Evolutionary conservation across 2,113 vertebrate genomes (phyloP).

Genomic region (Actenoides lindsayi): DNA sequence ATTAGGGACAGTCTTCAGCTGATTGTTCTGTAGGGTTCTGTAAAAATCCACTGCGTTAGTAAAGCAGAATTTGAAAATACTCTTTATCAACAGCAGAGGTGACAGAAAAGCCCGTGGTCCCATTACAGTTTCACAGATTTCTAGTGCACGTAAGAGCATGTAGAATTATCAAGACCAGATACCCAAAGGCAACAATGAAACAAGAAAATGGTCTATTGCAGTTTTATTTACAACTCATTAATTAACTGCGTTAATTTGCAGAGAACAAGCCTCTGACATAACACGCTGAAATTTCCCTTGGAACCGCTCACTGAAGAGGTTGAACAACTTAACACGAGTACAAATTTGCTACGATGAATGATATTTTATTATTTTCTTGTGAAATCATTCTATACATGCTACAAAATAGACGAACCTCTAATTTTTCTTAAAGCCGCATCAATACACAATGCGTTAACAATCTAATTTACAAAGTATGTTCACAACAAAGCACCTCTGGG

Average conservation of each 20-base stretch:
- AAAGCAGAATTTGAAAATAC: not conserved
- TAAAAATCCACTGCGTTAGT: constrained; percentile 43
- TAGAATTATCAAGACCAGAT: not conserved
- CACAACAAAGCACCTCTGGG: not conserved
- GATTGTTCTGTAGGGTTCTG: constrained; percentile 97
- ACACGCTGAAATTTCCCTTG: not conserved
- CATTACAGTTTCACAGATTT: not conserved
- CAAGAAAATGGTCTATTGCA: not conserved
- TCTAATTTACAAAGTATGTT: not conserved
- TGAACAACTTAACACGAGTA: not conserved
- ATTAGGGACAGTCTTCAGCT: constrained; percentile 92
- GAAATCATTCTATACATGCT: not conserved
- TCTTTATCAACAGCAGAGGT: not conserved
- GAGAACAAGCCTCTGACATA: not conserved
- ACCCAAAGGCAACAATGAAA: not conserved
- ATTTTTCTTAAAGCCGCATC: not conserved
- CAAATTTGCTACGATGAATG: not conserved
- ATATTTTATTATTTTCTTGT: not conserved
- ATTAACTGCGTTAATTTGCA: not conserved
- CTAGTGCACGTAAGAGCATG: not conserved
- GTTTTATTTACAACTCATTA: not conserved
- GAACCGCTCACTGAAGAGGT: not conserved
- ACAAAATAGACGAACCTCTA: not conserved
- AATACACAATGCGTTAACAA: not conserved
- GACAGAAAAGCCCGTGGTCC: not conserved